Evolutionary conservation across 2,888 invertebrate genomes (phyloP).

Genomic region (Danaus chrysippus): DNA sequence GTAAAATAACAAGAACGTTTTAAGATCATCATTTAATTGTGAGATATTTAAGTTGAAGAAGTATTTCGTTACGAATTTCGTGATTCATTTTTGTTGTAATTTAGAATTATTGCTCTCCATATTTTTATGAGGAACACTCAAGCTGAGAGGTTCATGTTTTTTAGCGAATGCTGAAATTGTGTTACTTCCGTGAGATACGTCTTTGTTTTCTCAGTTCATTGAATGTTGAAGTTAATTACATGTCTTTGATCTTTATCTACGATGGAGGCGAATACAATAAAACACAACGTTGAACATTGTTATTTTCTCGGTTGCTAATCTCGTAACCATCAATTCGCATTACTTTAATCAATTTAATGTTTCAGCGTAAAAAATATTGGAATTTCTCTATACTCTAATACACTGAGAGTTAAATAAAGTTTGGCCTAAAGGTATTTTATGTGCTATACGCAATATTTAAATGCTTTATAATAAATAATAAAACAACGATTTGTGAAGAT

Average conservation of each 20-base stretch:
- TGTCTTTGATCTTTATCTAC: neutral
- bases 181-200: neutral
- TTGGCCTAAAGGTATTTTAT: too few species aligned
- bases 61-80: neutral
- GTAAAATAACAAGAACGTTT: neutral
- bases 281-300: neutral
- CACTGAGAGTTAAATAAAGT: too few species aligned
- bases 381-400: too few species aligned
- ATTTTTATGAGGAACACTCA: slow-evolving; percentile 1
- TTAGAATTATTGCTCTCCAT: slow-evolving; percentile 3
- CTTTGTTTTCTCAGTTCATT: slow-evolving; percentile 12
- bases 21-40: neutral
- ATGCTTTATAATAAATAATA: too few species aligned
- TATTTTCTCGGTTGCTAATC: neutral
- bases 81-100: neutral
- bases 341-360: too few species aligned
- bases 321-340: neutral
- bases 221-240: slow-evolving; percentile 9
- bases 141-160: neutral
- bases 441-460: too few species aligned
- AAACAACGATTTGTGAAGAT: too few species aligned
- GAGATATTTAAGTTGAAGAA: neutral
- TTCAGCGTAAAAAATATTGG: too few species aligned
- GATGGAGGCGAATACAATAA: neutral
- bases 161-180: neutral